A percentile compares a stretch with the other conserved stretches of the same genome.
Evolutionary conservation across 2,797 vertebrate species (phyloP).

Genomic region (Capromys pilorides): DNA sequence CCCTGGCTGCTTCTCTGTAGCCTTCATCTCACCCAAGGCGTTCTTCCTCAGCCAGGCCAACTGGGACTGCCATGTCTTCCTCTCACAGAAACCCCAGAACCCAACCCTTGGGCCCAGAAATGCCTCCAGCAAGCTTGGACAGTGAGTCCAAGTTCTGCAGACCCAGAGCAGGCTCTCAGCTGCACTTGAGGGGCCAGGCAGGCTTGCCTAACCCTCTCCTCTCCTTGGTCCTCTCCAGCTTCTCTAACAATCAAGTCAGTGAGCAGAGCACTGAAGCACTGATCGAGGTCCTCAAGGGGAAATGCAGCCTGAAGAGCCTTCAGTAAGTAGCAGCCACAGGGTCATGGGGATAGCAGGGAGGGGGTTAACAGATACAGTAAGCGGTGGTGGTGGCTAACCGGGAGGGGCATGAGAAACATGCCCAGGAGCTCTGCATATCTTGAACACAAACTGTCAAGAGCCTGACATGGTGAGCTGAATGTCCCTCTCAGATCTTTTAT

Average conservation of each 20-base stretch:
- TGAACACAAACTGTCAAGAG: not conserved
- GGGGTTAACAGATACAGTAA: constrained; percentile 25
- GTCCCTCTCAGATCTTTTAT: not conserved
- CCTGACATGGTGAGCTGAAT: not conserved
- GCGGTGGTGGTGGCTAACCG: not conserved
- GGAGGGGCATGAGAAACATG: rapidly evolving
- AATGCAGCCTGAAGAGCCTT: constrained; percentile 83
- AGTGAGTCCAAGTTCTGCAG: not conserved
- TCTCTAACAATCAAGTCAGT: constrained; percentile 85
- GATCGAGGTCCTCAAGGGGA: constrained; percentile 69
- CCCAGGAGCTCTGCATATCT: not conserved
- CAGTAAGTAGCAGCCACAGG: constrained; percentile 81
- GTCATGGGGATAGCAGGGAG: not conserved
- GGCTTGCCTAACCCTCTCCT: not conserved
- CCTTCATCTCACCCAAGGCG: not conserved
- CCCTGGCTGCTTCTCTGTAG: not conserved
- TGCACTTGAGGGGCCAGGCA: not conserved
- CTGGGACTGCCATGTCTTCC: not conserved
- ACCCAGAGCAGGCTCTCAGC: not conserved
- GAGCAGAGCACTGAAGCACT: constrained; percentile 79
- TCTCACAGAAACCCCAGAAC: not conserved
- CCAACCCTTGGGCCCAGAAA: not conserved
- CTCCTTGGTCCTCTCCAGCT: constrained; percentile 79
- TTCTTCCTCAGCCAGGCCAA: not conserved
- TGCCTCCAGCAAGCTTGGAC: too few relatives aligned